Conservation (phyloP, 2,888 invertebrate genomes). For the Dryococelus australis region DNA sequence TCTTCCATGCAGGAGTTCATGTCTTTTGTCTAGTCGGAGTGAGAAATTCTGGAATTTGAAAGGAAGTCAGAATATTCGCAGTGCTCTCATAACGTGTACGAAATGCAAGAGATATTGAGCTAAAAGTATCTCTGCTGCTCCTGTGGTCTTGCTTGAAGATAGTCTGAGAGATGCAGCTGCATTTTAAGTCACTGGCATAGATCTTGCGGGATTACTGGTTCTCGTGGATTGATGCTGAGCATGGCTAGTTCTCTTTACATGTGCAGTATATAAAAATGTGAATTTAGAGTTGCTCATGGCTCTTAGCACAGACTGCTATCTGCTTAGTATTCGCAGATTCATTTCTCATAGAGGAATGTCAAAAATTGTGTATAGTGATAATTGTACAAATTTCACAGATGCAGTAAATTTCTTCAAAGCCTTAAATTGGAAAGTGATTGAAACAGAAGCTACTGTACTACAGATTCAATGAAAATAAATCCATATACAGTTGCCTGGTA, state of each 20-base stretch:
- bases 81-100: too few relatives aligned
- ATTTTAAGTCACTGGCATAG: conserved; percentile 54
- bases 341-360: conserved; percentile 53
- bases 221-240: conserved; percentile 49
- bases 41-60: too few relatives aligned
- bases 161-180: conserved; percentile 49
- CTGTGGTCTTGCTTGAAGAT: conserved; percentile 49
- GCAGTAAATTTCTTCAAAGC: conserved; percentile 56
- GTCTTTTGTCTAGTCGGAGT: too few relatives aligned
- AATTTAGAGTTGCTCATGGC: conserved; percentile 55
- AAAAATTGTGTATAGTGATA: conserved; percentile 54
- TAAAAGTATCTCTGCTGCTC: neutral
- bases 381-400: conserved; percentile 56
- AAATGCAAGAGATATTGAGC: conserved; percentile 22
- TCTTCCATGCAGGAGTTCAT: too few relatives aligned
- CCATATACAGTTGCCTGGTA: conserved; percentile 57
- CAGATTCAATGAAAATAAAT: conserved; percentile 45
- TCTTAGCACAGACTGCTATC: conserved; percentile 51
- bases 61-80: too few relatives aligned
- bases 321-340: conserved; percentile 53
- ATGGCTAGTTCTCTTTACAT: conserved; percentile 56
- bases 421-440: neutral
- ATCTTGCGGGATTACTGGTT: conserved; percentile 55
- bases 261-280: conserved; percentile 55
- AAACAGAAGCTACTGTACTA: neutral